Base-by-base conservation (phyloP, 1,140 invertebrate genomes). In the Drosophila lacteicornis region DNA sequence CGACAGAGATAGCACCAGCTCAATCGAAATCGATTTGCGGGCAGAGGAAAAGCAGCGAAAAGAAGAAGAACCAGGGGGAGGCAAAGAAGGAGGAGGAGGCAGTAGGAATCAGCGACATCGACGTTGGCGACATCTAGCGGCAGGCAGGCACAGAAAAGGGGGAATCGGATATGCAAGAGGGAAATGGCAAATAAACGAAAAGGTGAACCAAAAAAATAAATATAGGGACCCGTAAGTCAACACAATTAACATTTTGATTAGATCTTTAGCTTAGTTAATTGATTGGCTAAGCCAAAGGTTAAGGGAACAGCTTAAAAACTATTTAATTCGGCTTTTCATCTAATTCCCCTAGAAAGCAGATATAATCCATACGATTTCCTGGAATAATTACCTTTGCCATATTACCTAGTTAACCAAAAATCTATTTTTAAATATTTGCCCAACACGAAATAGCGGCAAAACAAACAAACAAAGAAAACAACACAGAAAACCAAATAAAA, bases 11-110 rank as follows among this genome's bases (percentile, higher is more conserved):
- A 33, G 53, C 22, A 38, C 40, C 13, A 40, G 17, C 67, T 74
- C 70, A 77, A 77, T 77, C 57, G 74, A 69, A 77, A 77, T 77
- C 75, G 75, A 77, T 77, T 77, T 77, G 74, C 47, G 43, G 68
- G 62, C 66, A 67, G 66, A 66, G 62, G 19, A 45, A 66, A 66
- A 66, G 57, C 62, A 66, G 27, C 42, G 30, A 40, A 33, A n/a
- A 62, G 25, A 12, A 36, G 27, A 56, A 51, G 68, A 46, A 57
- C 61, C 59, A 13, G 12, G 49, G 38, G 45, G 42, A 76, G 42
- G 55, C 27, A 55, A 38, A 46, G 36, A 25, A 19, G 22, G 9
- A 22, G 22, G 9, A 22, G 22, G 17, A 22, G n/a, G 43, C 19
- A 61, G 13, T n/a, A 33, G 45, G 13, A 56, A 42, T 57, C 38